Percentiles rank a stretch among this genome's conserved stretches.
phyloP scores from a whole-genome alignment of 2,797 vertebrate species.

The Sternarchorhynchus goeldii region DNA sequence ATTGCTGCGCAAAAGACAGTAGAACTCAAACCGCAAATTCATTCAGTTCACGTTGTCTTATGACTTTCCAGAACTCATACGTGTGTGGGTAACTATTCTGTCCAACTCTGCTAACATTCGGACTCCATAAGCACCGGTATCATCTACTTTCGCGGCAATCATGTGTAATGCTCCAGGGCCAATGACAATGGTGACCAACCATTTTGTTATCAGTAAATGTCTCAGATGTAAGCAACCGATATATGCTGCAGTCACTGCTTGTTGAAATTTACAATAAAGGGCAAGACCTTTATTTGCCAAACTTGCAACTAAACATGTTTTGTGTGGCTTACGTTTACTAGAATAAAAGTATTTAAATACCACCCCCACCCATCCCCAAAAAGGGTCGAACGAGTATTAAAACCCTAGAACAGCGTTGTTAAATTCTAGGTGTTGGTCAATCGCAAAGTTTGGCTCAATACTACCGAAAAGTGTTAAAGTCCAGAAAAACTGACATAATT shows the following conservation, averaged over 20 bases:
- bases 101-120: slow-evolving; percentile 29
- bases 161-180: slow-evolving; percentile 26
- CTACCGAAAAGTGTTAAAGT: too few relatives aligned
- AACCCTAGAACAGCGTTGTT: too few relatives aligned
- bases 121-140: slow-evolving; percentile 16
- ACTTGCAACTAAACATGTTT: slow-evolving; percentile 46
- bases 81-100: slow-evolving; percentile 13
- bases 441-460: too few relatives aligned
- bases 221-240: slow-evolving; percentile 51
- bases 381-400: not conserved
- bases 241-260: slow-evolving; percentile 70
- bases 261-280: slow-evolving; percentile 69
- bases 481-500: too few relatives aligned
- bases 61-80: slow-evolving; percentile 3
- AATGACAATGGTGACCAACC: slow-evolving; percentile 50
- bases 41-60: slow-evolving; percentile 49
- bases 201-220: slow-evolving; percentile 55
- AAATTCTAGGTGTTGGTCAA: too few relatives aligned
- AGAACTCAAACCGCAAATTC: slow-evolving; percentile 61
- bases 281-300: slow-evolving; percentile 50
- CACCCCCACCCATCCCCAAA: not conserved
- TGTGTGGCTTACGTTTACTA: slow-evolving; percentile 32
- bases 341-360: not conserved
- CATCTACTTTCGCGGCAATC: slow-evolving; percentile 8
- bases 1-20: slow-evolving; percentile 27